These are phyloP conservation scores for Argya squamiceps DNA, from an alignment of 2,797 vertebrate species.

Conservation along the genomic window DNA sequence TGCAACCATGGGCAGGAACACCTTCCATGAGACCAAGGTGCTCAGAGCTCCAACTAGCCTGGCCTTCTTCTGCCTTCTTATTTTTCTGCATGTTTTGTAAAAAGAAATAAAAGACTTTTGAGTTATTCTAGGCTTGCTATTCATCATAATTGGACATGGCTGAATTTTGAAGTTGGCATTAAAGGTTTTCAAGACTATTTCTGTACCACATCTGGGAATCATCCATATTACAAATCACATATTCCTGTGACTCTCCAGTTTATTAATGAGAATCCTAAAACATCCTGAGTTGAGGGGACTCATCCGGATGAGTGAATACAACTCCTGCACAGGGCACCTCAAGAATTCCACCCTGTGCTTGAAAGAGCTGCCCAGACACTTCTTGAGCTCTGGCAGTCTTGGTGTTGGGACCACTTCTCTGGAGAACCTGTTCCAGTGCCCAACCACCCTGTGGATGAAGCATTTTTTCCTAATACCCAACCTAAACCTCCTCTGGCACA, in stretches of 20 bases:
- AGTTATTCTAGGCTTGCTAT: not conserved
- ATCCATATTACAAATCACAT: not conserved
- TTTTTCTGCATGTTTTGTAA: not conserved
- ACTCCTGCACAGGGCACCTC: not conserved
- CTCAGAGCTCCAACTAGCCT: not conserved
- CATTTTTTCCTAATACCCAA: not conserved
- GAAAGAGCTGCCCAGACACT: not conserved
- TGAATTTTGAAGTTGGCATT: not conserved
- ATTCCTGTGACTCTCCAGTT: not conserved
- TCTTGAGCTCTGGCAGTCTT: not conserved
- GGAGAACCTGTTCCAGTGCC: not conserved
- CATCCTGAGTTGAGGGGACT: not conserved
- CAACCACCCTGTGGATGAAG: not conserved
- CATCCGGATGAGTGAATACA: not conserved
- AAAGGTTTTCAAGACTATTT: not conserved
- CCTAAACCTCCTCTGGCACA: not conserved
- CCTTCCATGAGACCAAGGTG: not conserved
- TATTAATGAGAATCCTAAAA: not conserved
- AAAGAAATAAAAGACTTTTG: not conserved
- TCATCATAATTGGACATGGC: fast-evolving
- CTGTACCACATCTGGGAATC: fast-evolving
- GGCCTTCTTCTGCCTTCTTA: not conserved
- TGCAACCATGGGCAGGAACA: not conserved
- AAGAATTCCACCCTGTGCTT: not conserved
- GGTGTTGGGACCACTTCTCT: no score